These are phyloP conservation scores for Phortica variegata DNA, from an alignment of 1,140 invertebrate genomes.

Conservation along the genomic window DNA sequence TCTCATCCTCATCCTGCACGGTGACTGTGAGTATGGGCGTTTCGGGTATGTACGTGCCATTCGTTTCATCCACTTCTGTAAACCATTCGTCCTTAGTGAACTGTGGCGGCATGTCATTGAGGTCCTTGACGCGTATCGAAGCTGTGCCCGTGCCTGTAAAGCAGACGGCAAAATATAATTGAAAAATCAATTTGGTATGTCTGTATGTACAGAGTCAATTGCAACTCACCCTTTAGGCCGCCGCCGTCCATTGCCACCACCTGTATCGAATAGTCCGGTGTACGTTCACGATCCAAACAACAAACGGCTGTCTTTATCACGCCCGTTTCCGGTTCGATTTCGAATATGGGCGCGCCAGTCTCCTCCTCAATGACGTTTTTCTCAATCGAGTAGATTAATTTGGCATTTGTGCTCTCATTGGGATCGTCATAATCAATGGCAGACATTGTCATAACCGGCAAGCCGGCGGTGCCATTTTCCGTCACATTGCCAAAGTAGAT, in stretches of 20 bases:
- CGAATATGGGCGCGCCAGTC: constrained; percentile 66
- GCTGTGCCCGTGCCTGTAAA: constrained; percentile 57
- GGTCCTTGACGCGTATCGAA: constrained; percentile 65
- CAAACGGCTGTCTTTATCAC: constrained; percentile 68
- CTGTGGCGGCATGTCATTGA: constrained; percentile 66
- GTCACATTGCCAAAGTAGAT: constrained; percentile 67
- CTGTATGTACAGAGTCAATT: too few relatives aligned
- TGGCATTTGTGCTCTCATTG: constrained; percentile 66
- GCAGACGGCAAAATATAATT: constrained; percentile 10
- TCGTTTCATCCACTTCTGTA: constrained; percentile 68
- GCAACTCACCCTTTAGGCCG: constrained; percentile 62
- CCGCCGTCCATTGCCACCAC: constrained; percentile 67
- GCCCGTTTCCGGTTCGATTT: constrained; percentile 66
- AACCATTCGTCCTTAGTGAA: constrained; percentile 69
- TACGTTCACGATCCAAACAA: constrained; percentile 66
- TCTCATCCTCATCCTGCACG: constrained; percentile 68
- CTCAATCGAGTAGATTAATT: constrained; percentile 67
- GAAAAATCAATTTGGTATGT: too few relatives aligned
- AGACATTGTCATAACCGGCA: constrained; percentile 70
- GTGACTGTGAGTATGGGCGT: constrained; percentile 66
- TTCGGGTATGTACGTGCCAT: constrained; percentile 64
- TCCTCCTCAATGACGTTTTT: constrained; percentile 71
- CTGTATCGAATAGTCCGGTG: constrained; percentile 69
- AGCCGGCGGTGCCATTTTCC: constrained; percentile 66
- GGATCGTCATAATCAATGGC: constrained; percentile 72